Percentiles rank a stretch among this genome's conserved stretches.
phyloP scores from a whole-genome alignment of 1,140 invertebrate species.

The Scaptomyza pallida region DNA sequence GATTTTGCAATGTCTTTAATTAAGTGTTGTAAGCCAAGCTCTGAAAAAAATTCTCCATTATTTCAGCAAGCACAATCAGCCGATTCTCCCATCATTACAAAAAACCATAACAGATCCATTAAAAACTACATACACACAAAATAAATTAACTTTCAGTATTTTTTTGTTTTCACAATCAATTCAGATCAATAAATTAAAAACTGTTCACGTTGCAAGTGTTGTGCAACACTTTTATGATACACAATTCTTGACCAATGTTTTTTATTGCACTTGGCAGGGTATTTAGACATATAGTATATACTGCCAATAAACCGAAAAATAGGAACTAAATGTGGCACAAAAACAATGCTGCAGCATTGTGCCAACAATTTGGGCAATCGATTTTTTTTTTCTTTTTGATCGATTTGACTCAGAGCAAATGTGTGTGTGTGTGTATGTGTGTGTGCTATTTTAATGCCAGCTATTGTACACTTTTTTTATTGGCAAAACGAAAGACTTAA shows the following conservation, averaged over 20 bases:
- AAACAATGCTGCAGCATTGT: constrained; percentile 4
- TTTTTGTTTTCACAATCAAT: no score
- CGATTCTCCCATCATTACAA: no score
- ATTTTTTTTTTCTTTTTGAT: constrained; percentile 24
- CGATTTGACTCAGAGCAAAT: constrained; percentile 19
- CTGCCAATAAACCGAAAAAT: neutral
- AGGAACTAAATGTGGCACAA: neutral
- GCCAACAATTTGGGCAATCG: constrained; percentile 36
- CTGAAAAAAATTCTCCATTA: no score
- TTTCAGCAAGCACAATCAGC: no score
- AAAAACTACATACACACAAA: no score
- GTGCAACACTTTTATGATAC: neutral
- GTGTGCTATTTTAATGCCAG: constrained; percentile 28
- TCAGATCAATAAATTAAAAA: no score
- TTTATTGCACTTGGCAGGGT: neutral
- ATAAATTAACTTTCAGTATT: no score
- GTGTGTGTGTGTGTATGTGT: constrained; percentile 13
- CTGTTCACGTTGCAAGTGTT: no score
- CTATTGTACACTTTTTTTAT: neutral
- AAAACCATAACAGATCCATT: no score
- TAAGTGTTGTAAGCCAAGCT: no score
- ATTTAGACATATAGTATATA: no score
- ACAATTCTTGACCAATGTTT: constrained; percentile 10
- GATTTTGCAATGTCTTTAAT: no score
- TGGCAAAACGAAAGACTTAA: constrained; percentile 71